Conservation (phyloP, 2,888 invertebrate species). For the Spilarctia lutea region DNA sequence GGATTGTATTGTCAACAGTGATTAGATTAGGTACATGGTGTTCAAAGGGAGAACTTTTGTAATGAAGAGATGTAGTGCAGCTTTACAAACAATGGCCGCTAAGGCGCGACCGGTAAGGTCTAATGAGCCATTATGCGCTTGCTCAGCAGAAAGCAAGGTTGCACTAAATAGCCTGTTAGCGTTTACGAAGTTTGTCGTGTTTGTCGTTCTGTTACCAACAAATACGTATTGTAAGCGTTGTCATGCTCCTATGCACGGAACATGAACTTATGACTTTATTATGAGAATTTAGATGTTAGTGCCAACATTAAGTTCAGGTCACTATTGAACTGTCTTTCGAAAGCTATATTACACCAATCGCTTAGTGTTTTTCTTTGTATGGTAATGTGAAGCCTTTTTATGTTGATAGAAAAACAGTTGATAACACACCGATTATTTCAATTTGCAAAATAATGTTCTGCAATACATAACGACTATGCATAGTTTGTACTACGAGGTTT, state of each 20-base stretch:
- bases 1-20: conserved; percentile 67
- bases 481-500: not conserved
- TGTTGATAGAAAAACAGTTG: not conserved
- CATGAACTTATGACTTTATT: conserved; percentile 48
- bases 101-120: conserved; percentile 71
- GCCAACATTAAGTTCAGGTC: conserved; percentile 15
- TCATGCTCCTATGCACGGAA: conserved; percentile 44
- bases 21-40: conserved; percentile 46
- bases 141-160: conserved; percentile 63
- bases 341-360: not conserved
- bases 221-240: conserved; percentile 57
- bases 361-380: not conserved
- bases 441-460: not conserved
- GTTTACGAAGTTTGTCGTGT: conserved; percentile 53
- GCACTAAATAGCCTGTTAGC: conserved; percentile 63
- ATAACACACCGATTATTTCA: not conserved
- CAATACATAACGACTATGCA: not conserved
- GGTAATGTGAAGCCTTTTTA: not conserved
- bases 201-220: conserved; percentile 55
- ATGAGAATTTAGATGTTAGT: conserved; percentile 47
- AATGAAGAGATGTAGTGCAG: conserved; percentile 72
- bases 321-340: not conserved
- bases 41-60: conserved; percentile 75
- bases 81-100: conserved; percentile 77
- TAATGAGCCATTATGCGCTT: conserved; percentile 81